These are phyloP conservation scores for Charina bottae DNA, from an alignment of 2,113 vertebrate genomes.

Conservation along the genomic window DNA sequence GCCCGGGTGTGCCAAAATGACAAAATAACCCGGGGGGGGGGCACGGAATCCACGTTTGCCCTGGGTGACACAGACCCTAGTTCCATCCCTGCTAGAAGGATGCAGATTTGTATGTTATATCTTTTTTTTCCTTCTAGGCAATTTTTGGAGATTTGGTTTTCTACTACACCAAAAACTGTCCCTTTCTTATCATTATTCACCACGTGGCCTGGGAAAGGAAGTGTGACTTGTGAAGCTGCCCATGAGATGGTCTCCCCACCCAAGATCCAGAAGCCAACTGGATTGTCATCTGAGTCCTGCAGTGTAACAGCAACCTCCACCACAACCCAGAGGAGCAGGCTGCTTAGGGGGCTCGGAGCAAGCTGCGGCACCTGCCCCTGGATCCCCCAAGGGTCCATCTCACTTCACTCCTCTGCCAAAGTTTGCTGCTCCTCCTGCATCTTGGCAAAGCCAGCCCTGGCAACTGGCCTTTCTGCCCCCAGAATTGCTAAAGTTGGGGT, in stretches of 20 bases:
- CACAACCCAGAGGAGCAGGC: background rate
- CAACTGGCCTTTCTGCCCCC: too few species aligned
- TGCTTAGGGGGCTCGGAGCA: background rate
- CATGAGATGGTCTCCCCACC: background rate
- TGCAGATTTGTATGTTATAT: background rate
- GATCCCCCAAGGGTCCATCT: background rate
- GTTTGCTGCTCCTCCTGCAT: background rate
- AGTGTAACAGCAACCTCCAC: background rate
- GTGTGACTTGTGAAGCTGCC: background rate
- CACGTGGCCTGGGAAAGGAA: background rate
- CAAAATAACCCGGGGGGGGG: too few species aligned
- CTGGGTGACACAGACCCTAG: too few species aligned
- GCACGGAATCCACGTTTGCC: too few species aligned
- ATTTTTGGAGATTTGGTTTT: background rate
- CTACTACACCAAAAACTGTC: too few species aligned
- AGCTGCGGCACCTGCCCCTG: background rate
- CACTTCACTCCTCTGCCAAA: background rate
- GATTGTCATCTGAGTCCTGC: background rate
- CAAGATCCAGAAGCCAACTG: background rate
- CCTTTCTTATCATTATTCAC: background rate
- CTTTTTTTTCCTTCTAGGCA: background rate
- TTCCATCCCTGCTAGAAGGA: background rate
- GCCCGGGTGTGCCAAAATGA: too few species aligned
- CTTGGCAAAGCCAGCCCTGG: too few species aligned
- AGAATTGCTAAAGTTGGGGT: too few species aligned